Conservation (phyloP, 2,888 invertebrate genomes). For the Gari tellinella region DNA sequence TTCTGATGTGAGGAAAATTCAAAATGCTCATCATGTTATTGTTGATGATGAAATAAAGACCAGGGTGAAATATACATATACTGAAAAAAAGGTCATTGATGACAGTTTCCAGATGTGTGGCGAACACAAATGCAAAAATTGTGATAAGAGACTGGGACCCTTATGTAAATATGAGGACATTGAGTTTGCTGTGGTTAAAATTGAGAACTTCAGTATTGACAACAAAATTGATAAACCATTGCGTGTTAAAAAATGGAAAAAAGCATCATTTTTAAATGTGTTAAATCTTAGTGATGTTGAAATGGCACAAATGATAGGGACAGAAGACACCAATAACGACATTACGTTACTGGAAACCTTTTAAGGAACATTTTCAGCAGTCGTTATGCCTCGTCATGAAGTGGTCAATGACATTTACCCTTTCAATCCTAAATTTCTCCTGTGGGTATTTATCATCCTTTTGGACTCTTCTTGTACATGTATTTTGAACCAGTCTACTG, state of each 20-base stretch:
- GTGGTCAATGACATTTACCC: too few species aligned
- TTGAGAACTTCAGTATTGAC: conserved; percentile 63
- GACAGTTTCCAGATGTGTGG: conserved; percentile 55
- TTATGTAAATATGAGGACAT: conserved; percentile 54
- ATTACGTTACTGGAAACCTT: too few species aligned
- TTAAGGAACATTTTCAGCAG: too few species aligned
- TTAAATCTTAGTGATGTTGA: conserved; percentile 53
- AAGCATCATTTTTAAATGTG: conserved; percentile 56
- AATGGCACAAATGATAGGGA: conserved; percentile 49
- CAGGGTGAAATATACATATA: conserved; percentile 36
- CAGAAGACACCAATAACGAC: too few species aligned
- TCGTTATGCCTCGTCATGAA: too few species aligned
- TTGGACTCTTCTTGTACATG: too few species aligned
- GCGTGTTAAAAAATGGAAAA: conserved; percentile 68
- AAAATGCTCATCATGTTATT: conserved; percentile 74
- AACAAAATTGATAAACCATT: conserved; percentile 62
- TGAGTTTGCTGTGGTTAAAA: conserved; percentile 70
- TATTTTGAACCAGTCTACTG: too few species aligned
- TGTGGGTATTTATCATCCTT: too few species aligned
- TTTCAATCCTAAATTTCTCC: too few species aligned
- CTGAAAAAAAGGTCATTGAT: conserved; percentile 29
- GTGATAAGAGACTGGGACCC: conserved; percentile 68
- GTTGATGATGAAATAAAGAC: conserved; percentile 62
- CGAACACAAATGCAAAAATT: conserved; percentile 65
- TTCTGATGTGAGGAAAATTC: conserved; percentile 69